Evolutionary conservation across 1,140 invertebrate species (phyloP), one percentile per base, ranked within the genome.

Genomic region (Aphelinus atriplicis): DNA sequence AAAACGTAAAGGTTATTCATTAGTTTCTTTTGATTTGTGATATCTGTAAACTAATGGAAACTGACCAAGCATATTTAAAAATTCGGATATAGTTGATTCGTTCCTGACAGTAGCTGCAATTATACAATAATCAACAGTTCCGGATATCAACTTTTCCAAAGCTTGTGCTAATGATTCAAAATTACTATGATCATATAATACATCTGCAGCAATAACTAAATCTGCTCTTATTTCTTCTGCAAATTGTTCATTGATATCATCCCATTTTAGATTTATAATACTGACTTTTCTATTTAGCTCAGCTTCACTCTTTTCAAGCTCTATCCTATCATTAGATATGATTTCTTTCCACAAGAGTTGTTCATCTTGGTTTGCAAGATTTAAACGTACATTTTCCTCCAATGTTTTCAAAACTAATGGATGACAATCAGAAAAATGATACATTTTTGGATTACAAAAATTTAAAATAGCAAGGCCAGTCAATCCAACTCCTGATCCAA

Each of bases 401-500:
- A 90, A 79, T 63, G 86, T 84, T 55, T 84, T 79, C 42, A 91
- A 76, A 53, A 91, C 90, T 64, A 77, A 77, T 10, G 81, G 73
- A 78, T 91, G 90, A 81, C 87, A 89, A 79, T 91, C 91, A 1
- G 88, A 88, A 51, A 91, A 89, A 80, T 85, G 84, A 65, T 90
- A 89, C 63, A 81, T 77, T 73, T 84, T 85, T n/a, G 90, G 88
- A 26, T 78, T 77, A 77, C 90, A 90, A 62, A 81, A 79, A 50
- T 84, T 80, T 50, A 86, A 81, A 62, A 89, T 75, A 6, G 84
- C 81, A n/a, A 91, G 77, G 58, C 90, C 90, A 50, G 88, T 85
- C 66, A 91, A 82, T 62, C 91, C 91, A 65, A 90, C 83, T 61
- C 91, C 91, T 48, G 89, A 90, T 67, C 91, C 91, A 67, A 91